Base-by-base conservation (phyloP, 1,140 invertebrate genomes). In the Calosoma granatense region DNA sequence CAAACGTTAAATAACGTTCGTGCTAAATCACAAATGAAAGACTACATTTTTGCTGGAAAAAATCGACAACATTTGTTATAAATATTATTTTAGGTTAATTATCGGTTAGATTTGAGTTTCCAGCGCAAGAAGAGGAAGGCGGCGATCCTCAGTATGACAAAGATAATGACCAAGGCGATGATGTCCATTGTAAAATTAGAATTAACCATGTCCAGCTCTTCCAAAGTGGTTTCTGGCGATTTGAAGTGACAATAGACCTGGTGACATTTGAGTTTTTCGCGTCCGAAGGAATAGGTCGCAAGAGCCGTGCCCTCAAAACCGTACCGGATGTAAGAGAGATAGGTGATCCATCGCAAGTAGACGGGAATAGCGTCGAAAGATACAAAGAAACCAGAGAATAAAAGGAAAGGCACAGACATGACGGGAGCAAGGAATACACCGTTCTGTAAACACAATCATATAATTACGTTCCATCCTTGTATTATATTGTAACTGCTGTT, bases 321-420 rank as follows among this genome's bases (percentile, higher is more conserved):
- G 67, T 97, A 98, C 68, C 94, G 80, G 56, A 97, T 92, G 71
- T 97, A 98, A 11, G 92, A 94, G 0, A 95, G 75, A 72, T 97
- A 97, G 0, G 94, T 95, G 59, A 98, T 88, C 93, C 94, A 97
- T 59, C 93, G 80, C 43, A 98, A 76, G 69, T 97, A 97, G 2
- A 89, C 82, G 0, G 95, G 95, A 62, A 98, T 97, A 0, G 93
- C 93, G 66, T 95, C 90, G 72, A 97, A 94, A 58, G 92, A 95
- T 17, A 97, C 94, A 73, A 98, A 97, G 82, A 98, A 98, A 11
- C 94, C 95, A 53, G 88, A 91, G 77, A 94, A 98, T 12, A 98
- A 75, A 12, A 97, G 77, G 73, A 97, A 92, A 19, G 92, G 94
- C 58, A 95, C 95, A 1, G 92, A 92, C 83, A 90, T 90, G 2